Conservation (phyloP, 2,797 vertebrate species). For the Paedocypris micromegethes region DNA sequence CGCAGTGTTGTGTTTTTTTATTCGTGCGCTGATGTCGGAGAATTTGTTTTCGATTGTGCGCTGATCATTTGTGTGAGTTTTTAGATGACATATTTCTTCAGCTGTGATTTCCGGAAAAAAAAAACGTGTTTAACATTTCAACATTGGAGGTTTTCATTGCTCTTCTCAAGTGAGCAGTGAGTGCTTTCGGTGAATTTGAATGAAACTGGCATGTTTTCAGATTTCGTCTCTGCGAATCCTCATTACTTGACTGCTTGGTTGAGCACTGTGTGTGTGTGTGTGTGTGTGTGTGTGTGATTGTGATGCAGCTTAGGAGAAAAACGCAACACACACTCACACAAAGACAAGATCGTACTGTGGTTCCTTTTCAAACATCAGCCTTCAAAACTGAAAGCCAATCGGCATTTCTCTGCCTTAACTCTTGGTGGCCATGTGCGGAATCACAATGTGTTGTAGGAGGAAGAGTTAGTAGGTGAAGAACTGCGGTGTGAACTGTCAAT, state of each 20-base stretch:
- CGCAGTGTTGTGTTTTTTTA: conserved; percentile 26
- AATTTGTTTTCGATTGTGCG: conserved; percentile 3
- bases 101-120: too few species aligned
- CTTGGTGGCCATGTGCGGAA: conserved; percentile 4
- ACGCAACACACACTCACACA: not conserved
- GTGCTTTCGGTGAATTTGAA: too few species aligned
- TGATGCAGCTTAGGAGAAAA: not conserved
- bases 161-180: too few species aligned
- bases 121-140: too few species aligned
- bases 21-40: too few species aligned
- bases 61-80: conserved; percentile 33
- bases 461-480: conserved; percentile 16
- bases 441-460: conserved; percentile 8
- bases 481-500: conserved; percentile 22
- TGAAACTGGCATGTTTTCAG: too few species aligned
- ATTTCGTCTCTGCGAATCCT: not conserved
- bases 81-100: not conserved
- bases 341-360: not conserved
- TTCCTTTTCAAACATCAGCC: conserved; percentile 16
- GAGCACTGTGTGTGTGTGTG: not conserved
- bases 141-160: too few species aligned
- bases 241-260: not conserved
- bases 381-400: not conserved
- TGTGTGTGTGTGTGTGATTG: not conserved
- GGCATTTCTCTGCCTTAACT: conserved; percentile 25